Percentiles rank a stretch among this genome's conserved stretches.
Conservation (phyloP, 2,888 invertebrate species). For the Hoplodrina ambigua region DNA sequence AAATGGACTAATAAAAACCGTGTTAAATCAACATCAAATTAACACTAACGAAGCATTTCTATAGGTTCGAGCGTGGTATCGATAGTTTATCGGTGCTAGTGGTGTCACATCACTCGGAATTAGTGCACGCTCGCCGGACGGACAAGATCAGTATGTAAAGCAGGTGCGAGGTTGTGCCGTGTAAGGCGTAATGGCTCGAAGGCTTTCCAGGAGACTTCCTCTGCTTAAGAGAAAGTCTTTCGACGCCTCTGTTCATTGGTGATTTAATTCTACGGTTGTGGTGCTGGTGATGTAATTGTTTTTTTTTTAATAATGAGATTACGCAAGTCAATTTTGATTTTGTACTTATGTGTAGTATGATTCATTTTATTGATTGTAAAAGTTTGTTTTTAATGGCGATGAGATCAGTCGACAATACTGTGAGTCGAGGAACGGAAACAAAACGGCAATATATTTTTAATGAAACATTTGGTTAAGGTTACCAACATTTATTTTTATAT, state of each 20-base stretch:
- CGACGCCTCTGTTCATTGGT: conserved; percentile 60
- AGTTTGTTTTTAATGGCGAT: not conserved
- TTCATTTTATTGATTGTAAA: conserved; percentile 1
- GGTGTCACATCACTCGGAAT: conserved; percentile 81
- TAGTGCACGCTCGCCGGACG: conserved; percentile 81
- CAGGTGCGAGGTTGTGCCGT: conserved; percentile 79
- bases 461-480: not conserved
- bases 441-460: not conserved
- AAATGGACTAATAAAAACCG: conserved; percentile 33
- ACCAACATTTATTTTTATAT: too few species aligned
- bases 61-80: conserved; percentile 60
- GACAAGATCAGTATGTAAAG: conserved; percentile 87
- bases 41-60: conserved; percentile 39
- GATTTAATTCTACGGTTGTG: conserved; percentile 49
- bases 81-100: conserved; percentile 62
- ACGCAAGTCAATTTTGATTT: conserved; percentile 3
- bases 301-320: conserved; percentile 26
- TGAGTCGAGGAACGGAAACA: not conserved
- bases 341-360: conserved; percentile 15
- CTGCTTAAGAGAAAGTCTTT: conserved; percentile 80
- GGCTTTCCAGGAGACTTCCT: conserved; percentile 78
- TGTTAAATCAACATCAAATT: conserved; percentile 42
- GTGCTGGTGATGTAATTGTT: conserved; percentile 50
- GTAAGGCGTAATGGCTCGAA: conserved; percentile 81
- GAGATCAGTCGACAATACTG: not conserved